These are phyloP conservation scores for Galeruca laticollis DNA, from an alignment of 2,888 invertebrate genomes.

Conservation along the genomic window DNA sequence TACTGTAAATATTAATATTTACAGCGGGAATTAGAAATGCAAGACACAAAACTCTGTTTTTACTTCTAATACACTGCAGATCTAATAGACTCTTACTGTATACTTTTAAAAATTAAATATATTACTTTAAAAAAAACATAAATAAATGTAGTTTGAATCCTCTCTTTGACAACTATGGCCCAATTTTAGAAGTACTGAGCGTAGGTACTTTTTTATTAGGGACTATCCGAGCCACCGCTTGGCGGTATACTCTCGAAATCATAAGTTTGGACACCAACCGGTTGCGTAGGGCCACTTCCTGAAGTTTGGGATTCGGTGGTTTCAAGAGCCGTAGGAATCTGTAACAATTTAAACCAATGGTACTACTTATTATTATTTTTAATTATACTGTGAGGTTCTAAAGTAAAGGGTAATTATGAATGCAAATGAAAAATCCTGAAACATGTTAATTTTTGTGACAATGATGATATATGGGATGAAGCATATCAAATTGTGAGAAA, in stretches of 20 bases:
- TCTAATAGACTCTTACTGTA: background rate
- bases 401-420: too few relatives aligned
- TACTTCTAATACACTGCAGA: background rate
- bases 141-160: constrained; percentile 21
- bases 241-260: constrained; percentile 56
- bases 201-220: constrained; percentile 37
- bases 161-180: constrained; percentile 25
- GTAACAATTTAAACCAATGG: constrained; percentile 1
- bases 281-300: constrained; percentile 30
- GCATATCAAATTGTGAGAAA: too few relatives aligned
- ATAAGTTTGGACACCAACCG: constrained; percentile 56
- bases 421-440: too few relatives aligned
- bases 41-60: too few relatives aligned
- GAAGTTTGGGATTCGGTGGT: constrained; percentile 62
- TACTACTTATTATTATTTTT: too few relatives aligned
- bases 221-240: constrained; percentile 62
- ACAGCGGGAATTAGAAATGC: too few relatives aligned
- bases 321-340: constrained; percentile 58
- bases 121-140: background rate
- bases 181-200: constrained; percentile 15
- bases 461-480: too few relatives aligned
- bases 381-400: too few relatives aligned
- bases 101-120: constrained; percentile 17
- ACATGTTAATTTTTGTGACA: too few relatives aligned
- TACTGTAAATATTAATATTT: too few relatives aligned